Conservation (phyloP, 2,113 vertebrate species). For the Fregata magnificens region DNA sequence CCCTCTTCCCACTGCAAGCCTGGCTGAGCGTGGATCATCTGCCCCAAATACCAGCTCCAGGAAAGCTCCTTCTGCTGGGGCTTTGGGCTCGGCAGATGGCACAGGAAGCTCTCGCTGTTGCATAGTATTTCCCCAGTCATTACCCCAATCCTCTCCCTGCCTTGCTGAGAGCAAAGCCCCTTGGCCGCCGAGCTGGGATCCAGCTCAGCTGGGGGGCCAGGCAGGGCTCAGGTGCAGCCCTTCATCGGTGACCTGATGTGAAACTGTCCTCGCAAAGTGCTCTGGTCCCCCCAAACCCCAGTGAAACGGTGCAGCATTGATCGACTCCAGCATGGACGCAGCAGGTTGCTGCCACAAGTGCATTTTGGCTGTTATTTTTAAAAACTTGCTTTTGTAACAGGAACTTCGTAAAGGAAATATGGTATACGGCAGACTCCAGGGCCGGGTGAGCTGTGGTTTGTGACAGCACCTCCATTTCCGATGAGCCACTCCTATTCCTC, state of each 20-base stretch:
- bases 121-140: background rate
- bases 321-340: fast-evolving
- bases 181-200: background rate
- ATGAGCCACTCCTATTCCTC: fast-evolving
- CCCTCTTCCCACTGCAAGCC: background rate
- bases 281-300: too few species aligned
- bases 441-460: background rate
- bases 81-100: background rate
- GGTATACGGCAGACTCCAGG: fast-evolving
- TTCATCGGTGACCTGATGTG: background rate
- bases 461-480: background rate
- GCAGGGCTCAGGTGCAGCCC: background rate
- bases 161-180: background rate
- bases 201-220: fast-evolving
- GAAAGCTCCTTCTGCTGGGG: background rate
- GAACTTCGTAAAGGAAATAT: background rate
- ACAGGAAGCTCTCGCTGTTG: background rate
- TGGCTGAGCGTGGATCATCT: background rate
- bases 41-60: background rate
- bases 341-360: fast-evolving
- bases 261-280: fast-evolving
- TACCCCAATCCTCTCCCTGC: background rate
- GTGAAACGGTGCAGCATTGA: fast-evolving
- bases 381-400: background rate
- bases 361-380: background rate